These are phyloP conservation scores for Bucco capensis DNA, from an alignment of 2,113 vertebrate species.

Conservation along the genomic window DNA sequence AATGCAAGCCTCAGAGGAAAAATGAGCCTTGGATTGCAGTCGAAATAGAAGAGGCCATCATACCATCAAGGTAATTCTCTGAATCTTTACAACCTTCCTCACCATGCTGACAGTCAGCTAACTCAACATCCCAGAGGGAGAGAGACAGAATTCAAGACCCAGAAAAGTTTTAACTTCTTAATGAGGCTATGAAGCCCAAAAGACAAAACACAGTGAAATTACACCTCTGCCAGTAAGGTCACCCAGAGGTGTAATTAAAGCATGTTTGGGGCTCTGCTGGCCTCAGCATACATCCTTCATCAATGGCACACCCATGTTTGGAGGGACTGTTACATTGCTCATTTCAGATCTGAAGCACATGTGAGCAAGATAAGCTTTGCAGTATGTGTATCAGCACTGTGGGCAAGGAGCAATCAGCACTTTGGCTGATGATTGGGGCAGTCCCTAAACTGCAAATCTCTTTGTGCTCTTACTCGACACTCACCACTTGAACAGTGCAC, in stretches of 20 bases:
- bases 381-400: background rate
- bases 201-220: background rate
- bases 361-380: background rate
- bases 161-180: constrained; percentile 41
- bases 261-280: background rate
- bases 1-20: constrained; percentile 63
- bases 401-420: background rate
- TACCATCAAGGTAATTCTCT: constrained; percentile 62
- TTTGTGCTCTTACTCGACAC: background rate
- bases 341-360: background rate
- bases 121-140: constrained; percentile 24
- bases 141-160: background rate
- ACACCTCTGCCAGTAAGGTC: background rate
- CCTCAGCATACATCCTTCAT: background rate
- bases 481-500: background rate
- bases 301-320: background rate
- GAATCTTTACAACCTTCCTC: constrained; percentile 46
- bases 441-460: background rate
- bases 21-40: constrained; percentile 40
- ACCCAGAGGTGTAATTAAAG: background rate
- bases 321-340: background rate
- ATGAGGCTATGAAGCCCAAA: constrained; percentile 13
- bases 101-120: constrained; percentile 46
- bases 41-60: constrained; percentile 62
- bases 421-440: background rate